Evolutionary conservation across 92 coral and sea anemone genomes (phyloP).

Genomic region (Micromussa lordhowensis): DNA sequence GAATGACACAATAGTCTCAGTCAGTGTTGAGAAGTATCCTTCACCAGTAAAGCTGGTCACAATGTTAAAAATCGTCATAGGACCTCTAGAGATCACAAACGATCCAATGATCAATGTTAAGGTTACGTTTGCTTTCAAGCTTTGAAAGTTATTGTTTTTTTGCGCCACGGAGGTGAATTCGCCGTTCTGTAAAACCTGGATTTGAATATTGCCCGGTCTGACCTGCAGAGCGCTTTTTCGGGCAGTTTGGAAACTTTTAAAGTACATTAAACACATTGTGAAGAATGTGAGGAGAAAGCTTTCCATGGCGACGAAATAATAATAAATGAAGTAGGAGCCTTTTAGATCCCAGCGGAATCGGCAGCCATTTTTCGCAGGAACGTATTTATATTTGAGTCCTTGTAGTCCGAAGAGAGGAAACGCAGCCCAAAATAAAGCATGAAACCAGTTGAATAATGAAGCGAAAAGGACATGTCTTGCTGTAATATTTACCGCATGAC

Average conservation of each 20-base stretch:
- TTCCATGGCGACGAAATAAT: constrained; percentile 67
- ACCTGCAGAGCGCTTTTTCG: constrained; percentile 82
- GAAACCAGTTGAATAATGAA: constrained; percentile 43
- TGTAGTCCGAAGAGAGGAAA: constrained; percentile 80
- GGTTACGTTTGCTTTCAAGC: constrained; percentile 66
- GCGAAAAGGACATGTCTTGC: constrained; percentile 56
- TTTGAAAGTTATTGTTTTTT: constrained; percentile 28
- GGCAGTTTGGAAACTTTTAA: constrained; percentile 82
- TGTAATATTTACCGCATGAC: constrained; percentile 73
- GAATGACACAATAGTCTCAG: constrained; percentile 61
- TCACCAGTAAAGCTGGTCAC: constrained; percentile 57
- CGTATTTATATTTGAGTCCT: constrained; percentile 56
- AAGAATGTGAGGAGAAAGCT: constrained; percentile 69
- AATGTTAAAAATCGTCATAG: constrained; percentile 64
- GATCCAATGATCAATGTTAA: constrained; percentile 73
- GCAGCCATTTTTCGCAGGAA: constrained; percentile 74
- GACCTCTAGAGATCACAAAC: constrained; percentile 72
- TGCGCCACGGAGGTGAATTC: constrained; percentile 79
- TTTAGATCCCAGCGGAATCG: constrained; percentile 75
- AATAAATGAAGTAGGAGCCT: constrained; percentile 68
- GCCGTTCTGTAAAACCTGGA: constrained; percentile 76
- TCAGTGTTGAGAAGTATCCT: constrained; percentile 58
- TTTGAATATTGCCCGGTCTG: constrained; percentile 81
- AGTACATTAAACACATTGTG: constrained; percentile 74
- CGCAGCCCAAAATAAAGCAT: constrained; percentile 78